These are phyloP conservation scores for Lepidiolamprologus cunningtoni DNA, from an alignment of 2,113 vertebrate species.

Conservation along the genomic window DNA sequence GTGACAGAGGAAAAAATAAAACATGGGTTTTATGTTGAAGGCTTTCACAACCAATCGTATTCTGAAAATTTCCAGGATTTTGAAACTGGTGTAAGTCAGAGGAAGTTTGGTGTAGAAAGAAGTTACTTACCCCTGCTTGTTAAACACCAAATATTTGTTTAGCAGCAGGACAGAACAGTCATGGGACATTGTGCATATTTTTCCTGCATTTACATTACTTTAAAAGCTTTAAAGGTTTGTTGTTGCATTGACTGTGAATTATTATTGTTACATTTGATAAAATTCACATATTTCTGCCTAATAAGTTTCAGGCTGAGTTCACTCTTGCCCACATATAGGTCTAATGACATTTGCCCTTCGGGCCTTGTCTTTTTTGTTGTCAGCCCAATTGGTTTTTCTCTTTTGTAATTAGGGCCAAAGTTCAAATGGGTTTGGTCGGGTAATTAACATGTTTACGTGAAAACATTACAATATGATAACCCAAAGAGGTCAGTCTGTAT, in stretches of 20 bases:
- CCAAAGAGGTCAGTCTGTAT: background rate
- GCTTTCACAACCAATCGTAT: background rate
- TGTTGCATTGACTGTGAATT: background rate
- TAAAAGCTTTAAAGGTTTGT: background rate
- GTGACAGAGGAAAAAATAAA: background rate
- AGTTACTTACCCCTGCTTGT: background rate
- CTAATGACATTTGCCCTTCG: constrained; percentile 7
- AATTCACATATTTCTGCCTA: background rate
- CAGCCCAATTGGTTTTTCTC: background rate
- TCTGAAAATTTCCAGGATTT: background rate
- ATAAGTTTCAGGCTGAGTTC: background rate
- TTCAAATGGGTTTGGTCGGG: background rate
- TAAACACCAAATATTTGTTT: background rate
- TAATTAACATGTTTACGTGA: background rate
- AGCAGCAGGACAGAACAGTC: background rate
- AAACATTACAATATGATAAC: background rate
- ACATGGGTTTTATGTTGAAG: background rate
- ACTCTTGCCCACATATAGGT: background rate
- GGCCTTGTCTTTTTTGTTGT: background rate
- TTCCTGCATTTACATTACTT: background rate
- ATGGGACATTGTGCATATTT: background rate
- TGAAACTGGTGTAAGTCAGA: background rate
- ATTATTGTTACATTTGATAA: background rate
- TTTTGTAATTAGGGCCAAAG: constrained; percentile 27
- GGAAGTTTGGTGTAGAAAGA: background rate